Conservation (phyloP, 2,888 invertebrate genomes). For the Xestia rhomboidea region DNA sequence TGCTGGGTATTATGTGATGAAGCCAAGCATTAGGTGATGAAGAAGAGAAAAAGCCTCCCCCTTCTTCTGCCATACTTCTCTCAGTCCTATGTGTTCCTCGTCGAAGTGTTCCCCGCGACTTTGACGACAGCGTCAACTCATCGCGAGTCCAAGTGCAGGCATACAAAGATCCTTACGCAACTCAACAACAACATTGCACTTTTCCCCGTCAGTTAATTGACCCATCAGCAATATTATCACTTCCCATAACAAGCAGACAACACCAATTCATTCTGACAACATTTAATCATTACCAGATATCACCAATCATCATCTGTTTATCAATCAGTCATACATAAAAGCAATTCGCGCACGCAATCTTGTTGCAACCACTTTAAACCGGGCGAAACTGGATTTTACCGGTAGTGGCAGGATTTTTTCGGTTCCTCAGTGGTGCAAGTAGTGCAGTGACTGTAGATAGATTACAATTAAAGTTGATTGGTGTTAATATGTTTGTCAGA, state of each 20-base stretch:
- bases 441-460: conserved; percentile 46
- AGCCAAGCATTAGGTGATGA: no score
- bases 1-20: no score
- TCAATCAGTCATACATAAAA: conserved; percentile 54
- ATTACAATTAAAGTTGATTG: conserved; percentile 76
- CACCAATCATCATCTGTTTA: conserved; percentile 48
- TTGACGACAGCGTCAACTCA: neutral
- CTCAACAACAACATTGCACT: conserved; percentile 17
- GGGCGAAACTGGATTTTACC: conserved; percentile 27
- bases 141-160: neutral
- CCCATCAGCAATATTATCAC: conserved; percentile 16
- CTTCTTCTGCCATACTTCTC: neutral
- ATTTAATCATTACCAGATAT: conserved; percentile 45
- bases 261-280: conserved; percentile 47
- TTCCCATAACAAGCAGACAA: conserved; percentile 13
- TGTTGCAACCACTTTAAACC: conserved; percentile 12
- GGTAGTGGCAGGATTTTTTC: conserved; percentile 12
- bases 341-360: conserved; percentile 31
- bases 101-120: neutral
- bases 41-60: no score
- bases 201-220: conserved; percentile 32
- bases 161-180: neutral
- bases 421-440: conserved; percentile 44
- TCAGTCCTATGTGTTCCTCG: neutral
- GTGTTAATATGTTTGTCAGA: conserved; percentile 66